Conservation (phyloP, 2,113 vertebrate genomes). For the Dicerorhinus sumatrensis region DNA sequence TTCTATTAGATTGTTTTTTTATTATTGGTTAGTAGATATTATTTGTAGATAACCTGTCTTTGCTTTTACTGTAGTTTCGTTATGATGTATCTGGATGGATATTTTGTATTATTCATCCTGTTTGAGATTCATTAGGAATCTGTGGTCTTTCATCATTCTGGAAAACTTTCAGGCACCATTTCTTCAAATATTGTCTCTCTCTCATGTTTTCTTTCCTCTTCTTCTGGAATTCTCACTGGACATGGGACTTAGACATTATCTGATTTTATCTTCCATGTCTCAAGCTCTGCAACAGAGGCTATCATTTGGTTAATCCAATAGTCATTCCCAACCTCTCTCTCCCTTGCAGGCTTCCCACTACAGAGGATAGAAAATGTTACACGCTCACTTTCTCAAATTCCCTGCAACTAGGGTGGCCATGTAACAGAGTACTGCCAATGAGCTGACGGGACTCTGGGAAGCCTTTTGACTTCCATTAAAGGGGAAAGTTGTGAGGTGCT, state of each 20-base stretch:
- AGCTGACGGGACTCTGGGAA: neutral
- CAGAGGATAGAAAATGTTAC: neutral
- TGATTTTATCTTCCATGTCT: neutral
- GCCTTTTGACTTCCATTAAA: neutral
- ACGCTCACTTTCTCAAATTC: neutral
- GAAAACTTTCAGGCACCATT: neutral
- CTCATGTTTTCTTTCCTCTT: neutral
- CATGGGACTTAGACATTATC: neutral
- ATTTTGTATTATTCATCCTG: conserved; percentile 32
- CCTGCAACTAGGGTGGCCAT: neutral
- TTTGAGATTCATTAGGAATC: conserved; percentile 19
- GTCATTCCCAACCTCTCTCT: neutral
- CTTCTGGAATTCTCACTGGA: neutral
- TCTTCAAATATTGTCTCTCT: neutral
- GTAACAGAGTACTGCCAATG: neutral
- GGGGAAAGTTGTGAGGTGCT: neutral
- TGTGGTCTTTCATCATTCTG: neutral
- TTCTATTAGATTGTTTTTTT: neutral
- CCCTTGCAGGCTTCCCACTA: neutral
- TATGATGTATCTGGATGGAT: neutral
- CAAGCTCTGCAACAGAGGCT: neutral
- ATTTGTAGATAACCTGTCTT: neutral
- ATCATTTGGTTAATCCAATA: neutral
- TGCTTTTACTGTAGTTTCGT: neutral
- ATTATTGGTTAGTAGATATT: neutral